Evolutionary conservation across 2,113 vertebrate genomes (phyloP), one percentile per base, ranked within the genome.

Genomic region (Theristicus caerulescens): DNA sequence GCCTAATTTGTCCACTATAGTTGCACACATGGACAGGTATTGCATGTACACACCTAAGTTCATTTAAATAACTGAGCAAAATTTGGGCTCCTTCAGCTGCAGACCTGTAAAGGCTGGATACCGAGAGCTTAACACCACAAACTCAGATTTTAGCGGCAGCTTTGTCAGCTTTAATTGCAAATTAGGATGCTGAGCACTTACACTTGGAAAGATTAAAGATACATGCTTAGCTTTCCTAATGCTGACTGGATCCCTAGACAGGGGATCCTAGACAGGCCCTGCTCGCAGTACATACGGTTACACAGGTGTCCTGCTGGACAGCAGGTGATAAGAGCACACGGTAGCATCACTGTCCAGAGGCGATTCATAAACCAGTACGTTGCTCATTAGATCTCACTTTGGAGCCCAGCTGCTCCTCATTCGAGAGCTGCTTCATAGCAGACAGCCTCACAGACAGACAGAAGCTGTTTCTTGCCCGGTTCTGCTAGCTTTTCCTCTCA

Each of bases 271-370:
- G 32, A 5, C 34, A 34, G 57, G 11, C 18, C 13, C 25, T 67
- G 47, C 40, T 74, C 1, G 0, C 21, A 16, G 16, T 4, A 11
- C 17, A 2, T 51, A 18, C 0, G 3, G 20, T 44, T 57, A 38
- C 47, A 27, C 5, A 4, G 2, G 0, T 26, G 38, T 79, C 17
- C 81, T 87, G 59, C 38, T 52, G 47, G 42, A 42, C 29, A 42
- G 49, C 67, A 85, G 54, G 4, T n/a, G 38, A 20, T 47, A 21
- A 51, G 65, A 64, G 15, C 11, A n/a, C 19, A 3, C 0, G 1
- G 32, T 5, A 38, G 11, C 21, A 16, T 46, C 36, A 4, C 42
- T 67, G 36, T 36, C 64, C 42, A 10, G 25, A 44, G 46, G 13
- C 34, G 38, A 9, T 21, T 36, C 52, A 10, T 9, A n/a, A 49